phyloP scores from a whole-genome alignment of 2,797 vertebrate genomes.

The Serranus cabrilla region DNA sequence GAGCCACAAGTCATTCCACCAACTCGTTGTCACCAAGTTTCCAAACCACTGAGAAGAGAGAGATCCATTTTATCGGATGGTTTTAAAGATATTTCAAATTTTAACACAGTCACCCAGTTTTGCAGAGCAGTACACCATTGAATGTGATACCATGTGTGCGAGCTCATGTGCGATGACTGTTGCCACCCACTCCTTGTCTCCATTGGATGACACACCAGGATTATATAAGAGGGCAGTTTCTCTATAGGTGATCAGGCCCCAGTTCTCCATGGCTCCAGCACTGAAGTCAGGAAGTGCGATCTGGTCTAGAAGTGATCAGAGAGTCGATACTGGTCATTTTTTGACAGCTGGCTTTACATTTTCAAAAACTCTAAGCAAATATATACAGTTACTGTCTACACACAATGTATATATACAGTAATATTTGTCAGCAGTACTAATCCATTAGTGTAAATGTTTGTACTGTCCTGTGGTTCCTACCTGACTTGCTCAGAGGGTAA shows the following conservation, averaged over 20 bases:
- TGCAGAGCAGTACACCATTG: not conserved
- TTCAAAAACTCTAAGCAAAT: no score
- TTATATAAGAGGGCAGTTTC: conserved; percentile 90
- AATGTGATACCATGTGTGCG: conserved; percentile 91
- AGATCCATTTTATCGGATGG: conserved; percentile 12
- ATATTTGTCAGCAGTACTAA: no score
- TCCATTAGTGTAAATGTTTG: no score
- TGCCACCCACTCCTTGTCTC: conserved; percentile 91
- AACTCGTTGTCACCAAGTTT: conserved; percentile 92
- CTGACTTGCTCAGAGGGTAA: conserved; percentile 92
- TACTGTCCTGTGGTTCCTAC: conserved; percentile 70
- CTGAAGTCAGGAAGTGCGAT: conserved; percentile 92
- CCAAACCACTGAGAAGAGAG: conserved; percentile 94
- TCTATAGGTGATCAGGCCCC: conserved; percentile 96
- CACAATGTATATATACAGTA: no score
- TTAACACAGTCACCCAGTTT: not conserved
- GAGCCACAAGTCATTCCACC: conserved; percentile 98
- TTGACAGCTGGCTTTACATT: no score
- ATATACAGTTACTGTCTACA: no score
- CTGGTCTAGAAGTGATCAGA: conserved; percentile 86
- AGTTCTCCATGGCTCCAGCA: conserved; percentile 96
- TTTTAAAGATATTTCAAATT: not conserved
- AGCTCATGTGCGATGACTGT: conserved; percentile 92
- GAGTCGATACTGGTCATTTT: no score
- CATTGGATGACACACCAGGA: conserved; percentile 79